Evolutionary conservation across 2,113 vertebrate species (phyloP), one percentile per base, ranked within the genome.

Genomic region (Engystomops pustulosus): DNA sequence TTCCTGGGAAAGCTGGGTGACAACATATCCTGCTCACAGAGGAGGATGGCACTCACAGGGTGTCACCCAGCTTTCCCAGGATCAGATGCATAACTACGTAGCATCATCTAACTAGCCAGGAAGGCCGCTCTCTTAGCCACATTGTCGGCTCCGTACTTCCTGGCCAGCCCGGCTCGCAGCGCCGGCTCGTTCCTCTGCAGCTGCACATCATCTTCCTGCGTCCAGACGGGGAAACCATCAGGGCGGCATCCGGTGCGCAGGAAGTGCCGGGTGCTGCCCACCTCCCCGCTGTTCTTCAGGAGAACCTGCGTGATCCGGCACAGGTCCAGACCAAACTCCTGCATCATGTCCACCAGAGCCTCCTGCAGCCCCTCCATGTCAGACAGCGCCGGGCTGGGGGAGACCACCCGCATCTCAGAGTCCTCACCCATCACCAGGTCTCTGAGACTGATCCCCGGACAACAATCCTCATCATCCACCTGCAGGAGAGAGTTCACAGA

Each of bases 211-310:
- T 95, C 94, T 62, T 91, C 90, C 67, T 88, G 88, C 85, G 78
- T 92, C 94, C 94, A 95, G 14, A 94, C 77, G 17, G 93, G 93
- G 51, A 88, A 91, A 0, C 93, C 93, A 41, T 95, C 94, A n/a
- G 86, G 60, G 36, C 93, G 90, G 53, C 70, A 90, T 25, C 94
- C 94, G 0, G 86, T 91, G 12, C 87, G 88, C 86, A 99, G 90
- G 81, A 95, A 95, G 6, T 89, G 84, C 3, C 78, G 89, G 0
- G 95, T 94, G 14, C 91, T 91, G 20, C 90, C 87, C 38, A 94
- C 84, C 10, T 98, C 95, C 51, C 98, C 97, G 0, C 90, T 97
- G 87, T 95, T 95, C 87, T 94, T 98, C 79, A 98, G 86, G 58
- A 99, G 91, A 0, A 95, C 95, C 87, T 97, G 97, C 53, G 94